A percentile compares a stretch with the other conserved stretches of the same genome.
Conservation (phyloP, 2,797 vertebrate species). For the Acrocephalus scirpaceus region DNA sequence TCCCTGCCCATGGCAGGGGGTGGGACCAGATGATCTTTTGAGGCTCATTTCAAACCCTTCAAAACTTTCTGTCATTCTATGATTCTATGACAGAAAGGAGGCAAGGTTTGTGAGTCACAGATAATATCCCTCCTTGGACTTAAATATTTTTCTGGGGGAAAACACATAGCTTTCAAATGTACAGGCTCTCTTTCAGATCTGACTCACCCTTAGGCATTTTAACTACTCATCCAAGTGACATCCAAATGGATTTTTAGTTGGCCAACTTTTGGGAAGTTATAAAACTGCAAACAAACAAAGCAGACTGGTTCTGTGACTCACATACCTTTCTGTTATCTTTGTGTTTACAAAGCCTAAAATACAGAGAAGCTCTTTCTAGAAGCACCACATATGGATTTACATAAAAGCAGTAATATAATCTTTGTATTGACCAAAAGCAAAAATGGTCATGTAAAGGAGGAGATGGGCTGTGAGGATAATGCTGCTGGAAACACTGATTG, state of each 20-base stretch:
- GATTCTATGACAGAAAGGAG: background rate
- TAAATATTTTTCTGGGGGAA: background rate
- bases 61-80: background rate
- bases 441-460: accelerated
- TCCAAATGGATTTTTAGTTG: background rate
- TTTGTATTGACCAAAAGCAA: background rate
- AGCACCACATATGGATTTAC: background rate
- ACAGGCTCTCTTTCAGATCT: background rate
- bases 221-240: background rate
- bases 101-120: background rate
- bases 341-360: background rate
- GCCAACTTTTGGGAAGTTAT: background rate
- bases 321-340: background rate
- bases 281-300: background rate
- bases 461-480: background rate
- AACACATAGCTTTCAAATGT: background rate
- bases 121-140: background rate
- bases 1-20: background rate
- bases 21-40: background rate
- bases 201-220: background rate
- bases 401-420: background rate
- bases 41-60: background rate
- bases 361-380: background rate
- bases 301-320: background rate
- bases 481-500: background rate